Conservation (phyloP, 2,113 vertebrate genomes). For the Bombycilla garrulus region DNA sequence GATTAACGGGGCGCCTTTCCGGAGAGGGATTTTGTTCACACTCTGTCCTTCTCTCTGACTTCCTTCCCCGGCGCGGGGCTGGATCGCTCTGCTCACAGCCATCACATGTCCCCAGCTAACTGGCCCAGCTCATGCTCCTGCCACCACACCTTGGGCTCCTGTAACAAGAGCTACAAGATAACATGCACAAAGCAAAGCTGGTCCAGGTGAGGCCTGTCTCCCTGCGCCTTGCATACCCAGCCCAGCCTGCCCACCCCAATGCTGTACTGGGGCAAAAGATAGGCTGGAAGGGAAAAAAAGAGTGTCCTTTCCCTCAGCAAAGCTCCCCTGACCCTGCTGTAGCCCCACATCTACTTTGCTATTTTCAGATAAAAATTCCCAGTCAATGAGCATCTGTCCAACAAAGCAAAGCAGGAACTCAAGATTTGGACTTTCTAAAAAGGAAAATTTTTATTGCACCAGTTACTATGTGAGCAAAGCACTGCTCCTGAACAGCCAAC, state of each 20-base stretch:
- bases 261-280: neutral
- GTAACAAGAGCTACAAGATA: neutral
- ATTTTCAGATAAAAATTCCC: neutral
- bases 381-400: neutral
- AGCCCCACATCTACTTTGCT: neutral
- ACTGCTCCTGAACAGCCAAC: neutral
- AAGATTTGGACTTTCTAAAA: neutral
- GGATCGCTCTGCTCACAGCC: neutral
- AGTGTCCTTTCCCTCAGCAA: neutral
- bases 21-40: neutral
- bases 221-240: neutral
- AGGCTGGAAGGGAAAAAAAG: neutral
- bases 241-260: neutral
- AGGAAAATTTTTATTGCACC: neutral
- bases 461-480: neutral
- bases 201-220: neutral
- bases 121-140: accelerated
- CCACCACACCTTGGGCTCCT: neutral
- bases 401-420: neutral
- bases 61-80: neutral
- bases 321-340: neutral
- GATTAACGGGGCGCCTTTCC: neutral
- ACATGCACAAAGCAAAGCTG: neutral
- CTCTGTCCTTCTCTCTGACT: slow-evolving; percentile 30
- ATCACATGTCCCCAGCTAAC: neutral